These are phyloP conservation scores for Brachyrhaphis roseni DNA, from an alignment of 2,797 vertebrate species.

Conservation along the genomic window DNA sequence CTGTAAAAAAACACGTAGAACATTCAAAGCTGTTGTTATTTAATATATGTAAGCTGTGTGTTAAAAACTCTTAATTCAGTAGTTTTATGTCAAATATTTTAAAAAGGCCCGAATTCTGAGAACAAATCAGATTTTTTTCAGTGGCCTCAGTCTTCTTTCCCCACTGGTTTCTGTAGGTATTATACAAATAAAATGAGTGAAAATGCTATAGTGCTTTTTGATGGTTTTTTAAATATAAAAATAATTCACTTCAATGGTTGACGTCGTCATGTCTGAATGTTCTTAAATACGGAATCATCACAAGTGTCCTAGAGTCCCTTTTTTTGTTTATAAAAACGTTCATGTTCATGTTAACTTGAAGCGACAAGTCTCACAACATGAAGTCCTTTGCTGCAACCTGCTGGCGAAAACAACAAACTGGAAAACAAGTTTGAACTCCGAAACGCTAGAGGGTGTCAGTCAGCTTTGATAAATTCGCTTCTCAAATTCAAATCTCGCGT, in stretches of 20 bases:
- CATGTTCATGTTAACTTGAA: not conserved
- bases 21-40: not conserved
- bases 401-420: slow-evolving; percentile 11
- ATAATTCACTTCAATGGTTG: not conserved
- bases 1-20: not conserved
- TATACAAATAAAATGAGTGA: not conserved
- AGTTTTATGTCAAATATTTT: not conserved
- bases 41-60: not conserved
- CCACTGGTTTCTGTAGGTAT: not conserved
- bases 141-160: no score
- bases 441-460: slow-evolving; percentile 29
- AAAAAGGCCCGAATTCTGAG: not conserved
- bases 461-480: rapidly evolving
- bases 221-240: not conserved
- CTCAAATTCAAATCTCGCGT: slow-evolving; percentile 28
- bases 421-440: slow-evolving; percentile 3
- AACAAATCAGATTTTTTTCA: not conserved
- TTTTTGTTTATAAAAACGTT: no score
- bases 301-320: not conserved
- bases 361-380: not conserved
- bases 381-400: slow-evolving; percentile 39
- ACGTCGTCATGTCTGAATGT: not conserved
- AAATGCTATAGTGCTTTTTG: not conserved
- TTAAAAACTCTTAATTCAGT: not conserved
- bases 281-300: not conserved